These are phyloP conservation scores for Acanthosoma haemorrhoidale DNA, from an alignment of 2,888 invertebrate species.

Conservation along the genomic window DNA sequence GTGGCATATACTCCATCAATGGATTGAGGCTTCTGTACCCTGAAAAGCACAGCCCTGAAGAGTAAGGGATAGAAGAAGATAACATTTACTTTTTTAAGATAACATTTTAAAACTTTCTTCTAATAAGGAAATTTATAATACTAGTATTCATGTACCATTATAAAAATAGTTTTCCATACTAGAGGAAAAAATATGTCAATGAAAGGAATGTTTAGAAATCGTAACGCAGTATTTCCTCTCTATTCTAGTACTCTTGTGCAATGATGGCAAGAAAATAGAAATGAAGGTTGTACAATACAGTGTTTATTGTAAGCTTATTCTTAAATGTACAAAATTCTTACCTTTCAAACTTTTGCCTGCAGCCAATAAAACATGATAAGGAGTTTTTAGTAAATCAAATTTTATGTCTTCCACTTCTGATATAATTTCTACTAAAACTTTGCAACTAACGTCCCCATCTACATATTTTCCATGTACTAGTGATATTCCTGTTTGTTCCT, in stretches of 20 bases:
- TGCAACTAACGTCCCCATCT: slow-evolving; percentile 70
- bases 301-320: background rate
- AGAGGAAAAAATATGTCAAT: too few relatives aligned
- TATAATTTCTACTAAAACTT: slow-evolving; percentile 61
- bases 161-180: too few relatives aligned
- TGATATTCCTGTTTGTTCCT: slow-evolving; percentile 57
- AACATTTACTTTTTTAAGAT: too few relatives aligned
- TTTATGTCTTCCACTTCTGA: slow-evolving; percentile 58
- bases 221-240: too few relatives aligned
- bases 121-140: too few relatives aligned
- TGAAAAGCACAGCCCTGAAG: too few relatives aligned
- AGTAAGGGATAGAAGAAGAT: too few relatives aligned
- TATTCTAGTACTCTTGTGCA: background rate
- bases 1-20: too few relatives aligned
- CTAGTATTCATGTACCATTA: too few relatives aligned
- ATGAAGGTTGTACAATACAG: background rate
- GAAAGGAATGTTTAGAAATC: too few relatives aligned
- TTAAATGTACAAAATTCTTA: background rate
- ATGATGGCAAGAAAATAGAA: background rate
- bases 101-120: too few relatives aligned
- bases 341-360: slow-evolving; percentile 50
- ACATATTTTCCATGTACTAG: slow-evolving; percentile 57
- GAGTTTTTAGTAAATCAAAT: slow-evolving; percentile 64
- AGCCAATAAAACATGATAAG: slow-evolving; percentile 68
- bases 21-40: too few relatives aligned